phyloP scores from a whole-genome alignment of 2,113 vertebrate genomes.

The Nyctereutes procyonoides region DNA sequence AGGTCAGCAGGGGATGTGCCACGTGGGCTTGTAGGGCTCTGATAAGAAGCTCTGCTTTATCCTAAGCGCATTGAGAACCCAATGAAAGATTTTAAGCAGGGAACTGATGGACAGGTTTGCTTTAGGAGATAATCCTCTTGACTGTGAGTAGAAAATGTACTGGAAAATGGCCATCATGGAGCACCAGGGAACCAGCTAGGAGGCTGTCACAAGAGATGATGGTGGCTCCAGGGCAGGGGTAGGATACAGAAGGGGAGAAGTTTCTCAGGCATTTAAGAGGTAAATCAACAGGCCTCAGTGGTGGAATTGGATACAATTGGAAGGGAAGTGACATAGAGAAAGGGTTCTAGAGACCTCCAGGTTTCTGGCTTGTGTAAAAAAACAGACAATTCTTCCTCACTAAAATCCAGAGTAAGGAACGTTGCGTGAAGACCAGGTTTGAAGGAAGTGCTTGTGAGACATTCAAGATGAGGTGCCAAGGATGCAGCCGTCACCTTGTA shows the following conservation, averaged over 20 bases:
- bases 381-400: not conserved
- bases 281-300: not conserved
- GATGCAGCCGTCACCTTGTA: not conserved
- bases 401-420: not conserved
- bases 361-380: not conserved
- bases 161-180: not conserved
- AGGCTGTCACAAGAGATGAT: not conserved
- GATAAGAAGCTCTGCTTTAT: not conserved
- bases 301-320: not conserved
- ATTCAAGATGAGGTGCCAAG: not conserved
- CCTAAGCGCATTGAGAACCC: not conserved
- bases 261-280: not conserved
- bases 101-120: not conserved
- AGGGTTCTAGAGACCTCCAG: not conserved
- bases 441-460: not conserved
- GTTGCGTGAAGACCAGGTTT: not conserved
- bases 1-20: not conserved
- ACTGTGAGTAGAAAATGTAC: not conserved
- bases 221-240: not conserved
- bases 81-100: not conserved
- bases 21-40: fast-evolving
- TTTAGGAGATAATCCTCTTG: not conserved
- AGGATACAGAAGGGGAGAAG: not conserved
- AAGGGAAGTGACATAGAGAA: not conserved
- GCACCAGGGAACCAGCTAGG: not conserved